phyloP scores from a whole-genome alignment of 92 coral and sea anemone genomes.

The Phenganax stokvisi region DNA sequence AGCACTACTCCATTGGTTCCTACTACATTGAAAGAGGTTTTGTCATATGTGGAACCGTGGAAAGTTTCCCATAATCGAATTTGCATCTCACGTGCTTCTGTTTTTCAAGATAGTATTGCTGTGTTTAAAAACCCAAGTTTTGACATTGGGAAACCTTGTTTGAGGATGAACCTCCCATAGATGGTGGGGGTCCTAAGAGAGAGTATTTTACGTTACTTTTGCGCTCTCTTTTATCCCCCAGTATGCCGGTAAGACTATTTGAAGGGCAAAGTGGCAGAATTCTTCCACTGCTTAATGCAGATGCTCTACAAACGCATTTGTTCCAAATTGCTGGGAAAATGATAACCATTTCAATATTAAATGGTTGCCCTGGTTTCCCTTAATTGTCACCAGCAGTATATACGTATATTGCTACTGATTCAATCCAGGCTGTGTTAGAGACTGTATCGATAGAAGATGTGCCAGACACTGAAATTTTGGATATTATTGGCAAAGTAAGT shows the following conservation, averaged over 20 bases:
- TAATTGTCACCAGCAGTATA: constrained; percentile 46
- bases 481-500: neutral
- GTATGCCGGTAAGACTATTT: constrained; percentile 42
- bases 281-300: constrained; percentile 54
- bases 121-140: constrained; percentile 1
- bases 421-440: constrained; percentile 1
- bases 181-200: constrained; percentile 58
- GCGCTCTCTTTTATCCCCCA: constrained; percentile 46
- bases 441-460: constrained; percentile 1
- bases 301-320: constrained; percentile 50
- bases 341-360: constrained; percentile 43
- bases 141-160: constrained; percentile 2
- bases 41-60: no score
- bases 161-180: constrained; percentile 56
- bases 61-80: no score
- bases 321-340: constrained; percentile 56
- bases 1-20: no score
- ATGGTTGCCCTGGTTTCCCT: constrained; percentile 52
- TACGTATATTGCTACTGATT: constrained; percentile 34
- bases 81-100: neutral
- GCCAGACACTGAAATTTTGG: neutral
- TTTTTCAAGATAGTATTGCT: neutral
- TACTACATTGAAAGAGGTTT: no score
- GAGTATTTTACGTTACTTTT: constrained; percentile 53
- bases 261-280: constrained; percentile 42